phyloP scores from a whole-genome alignment of 2,797 vertebrate genomes.

The Tadarida brasiliensis region DNA sequence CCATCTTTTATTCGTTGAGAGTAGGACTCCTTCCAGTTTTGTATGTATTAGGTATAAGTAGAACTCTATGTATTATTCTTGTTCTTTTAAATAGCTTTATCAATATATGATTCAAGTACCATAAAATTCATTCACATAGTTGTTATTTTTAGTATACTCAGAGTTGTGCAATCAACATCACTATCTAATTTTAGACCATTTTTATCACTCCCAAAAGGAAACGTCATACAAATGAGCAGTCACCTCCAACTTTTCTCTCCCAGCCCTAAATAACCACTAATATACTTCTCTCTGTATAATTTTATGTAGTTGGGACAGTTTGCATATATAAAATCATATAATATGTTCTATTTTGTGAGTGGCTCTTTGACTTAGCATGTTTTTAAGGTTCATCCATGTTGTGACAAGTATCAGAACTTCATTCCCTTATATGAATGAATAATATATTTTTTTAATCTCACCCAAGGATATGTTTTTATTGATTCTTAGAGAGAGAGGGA shows the following conservation, averaged over 20 bases:
- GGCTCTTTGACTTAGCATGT: background rate
- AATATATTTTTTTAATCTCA: background rate
- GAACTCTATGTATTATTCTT: background rate
- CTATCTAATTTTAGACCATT: slow-evolving; percentile 4
- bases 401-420: background rate
- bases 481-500: no score
- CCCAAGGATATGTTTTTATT: no score
- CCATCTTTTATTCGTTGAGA: background rate
- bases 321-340: background rate
- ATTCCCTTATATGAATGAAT: background rate
- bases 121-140: background rate
- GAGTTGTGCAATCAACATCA: background rate
- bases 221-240: background rate
- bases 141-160: background rate
- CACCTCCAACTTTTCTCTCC: background rate
- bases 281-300: background rate
- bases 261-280: background rate
- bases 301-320: background rate
- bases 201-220: background rate
- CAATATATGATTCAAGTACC: background rate
- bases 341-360: background rate
- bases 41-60: background rate
- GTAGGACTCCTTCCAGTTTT: background rate
- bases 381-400: background rate
- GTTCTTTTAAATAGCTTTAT: slow-evolving; percentile 1